Evolutionary conservation across 2,113 vertebrate species (phyloP).

Genomic region (Colossoma macropomum): DNA sequence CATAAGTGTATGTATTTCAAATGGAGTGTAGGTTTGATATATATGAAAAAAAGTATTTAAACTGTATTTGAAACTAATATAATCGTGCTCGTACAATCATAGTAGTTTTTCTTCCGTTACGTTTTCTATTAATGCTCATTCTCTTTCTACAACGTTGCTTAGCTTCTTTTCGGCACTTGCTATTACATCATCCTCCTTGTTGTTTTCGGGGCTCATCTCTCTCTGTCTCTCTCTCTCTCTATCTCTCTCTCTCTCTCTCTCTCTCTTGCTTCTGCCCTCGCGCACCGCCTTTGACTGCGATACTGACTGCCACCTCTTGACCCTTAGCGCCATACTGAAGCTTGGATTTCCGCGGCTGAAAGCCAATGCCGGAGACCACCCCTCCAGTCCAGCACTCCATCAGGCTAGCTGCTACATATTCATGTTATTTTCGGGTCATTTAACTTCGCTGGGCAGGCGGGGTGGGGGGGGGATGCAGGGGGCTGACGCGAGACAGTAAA

Average conservation of each 20-base stretch:
- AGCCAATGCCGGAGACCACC: conserved; percentile 75
- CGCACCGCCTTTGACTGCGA: conserved; percentile 55
- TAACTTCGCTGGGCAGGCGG: conserved; percentile 75
- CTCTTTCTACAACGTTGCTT: background rate
- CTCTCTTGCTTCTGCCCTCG: conserved; percentile 9
- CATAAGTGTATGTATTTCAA: too few species aligned
- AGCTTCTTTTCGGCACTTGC: background rate
- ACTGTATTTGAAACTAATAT: too few species aligned
- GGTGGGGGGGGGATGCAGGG: conserved; percentile 68
- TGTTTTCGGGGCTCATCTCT: too few species aligned
- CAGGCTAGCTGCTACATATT: conserved; percentile 72
- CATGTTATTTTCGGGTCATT: conserved; percentile 83
- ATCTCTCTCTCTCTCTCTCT: conserved; percentile 4
- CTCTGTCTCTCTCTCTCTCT: background rate
- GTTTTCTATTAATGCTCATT: background rate
- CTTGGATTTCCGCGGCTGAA: conserved; percentile 75
- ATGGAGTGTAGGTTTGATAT: too few species aligned
- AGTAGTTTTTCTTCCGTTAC: background rate
- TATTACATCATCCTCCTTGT: background rate
- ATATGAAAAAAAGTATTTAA: too few species aligned
- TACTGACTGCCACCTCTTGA: conserved; percentile 76
- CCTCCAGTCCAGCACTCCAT: conserved; percentile 72
- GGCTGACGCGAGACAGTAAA: conserved; percentile 78
- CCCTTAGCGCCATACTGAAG: conserved; percentile 69
- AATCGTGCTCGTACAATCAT: too few species aligned